These are phyloP conservation scores for Cephalotes varians DNA, from an alignment of 2,888 invertebrate genomes.

Conservation along the genomic window DNA sequence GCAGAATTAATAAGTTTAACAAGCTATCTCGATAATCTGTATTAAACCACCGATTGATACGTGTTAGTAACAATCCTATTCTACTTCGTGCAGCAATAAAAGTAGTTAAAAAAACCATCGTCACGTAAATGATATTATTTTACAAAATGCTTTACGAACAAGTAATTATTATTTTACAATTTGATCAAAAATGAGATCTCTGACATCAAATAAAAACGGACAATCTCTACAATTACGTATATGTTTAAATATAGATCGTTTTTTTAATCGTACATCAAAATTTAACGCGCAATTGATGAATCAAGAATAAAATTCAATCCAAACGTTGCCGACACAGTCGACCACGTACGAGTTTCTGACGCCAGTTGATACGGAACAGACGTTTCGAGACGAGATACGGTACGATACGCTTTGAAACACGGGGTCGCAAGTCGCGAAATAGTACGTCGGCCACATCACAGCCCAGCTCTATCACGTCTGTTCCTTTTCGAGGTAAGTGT, in stretches of 20 bases:
- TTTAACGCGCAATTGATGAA: not conserved
- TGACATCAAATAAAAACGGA: not conserved
- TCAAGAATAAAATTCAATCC: not conserved
- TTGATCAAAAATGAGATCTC: not conserved
- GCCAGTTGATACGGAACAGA: not conserved
- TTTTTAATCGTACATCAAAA: not conserved
- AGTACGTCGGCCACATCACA: slow-evolving; percentile 7
- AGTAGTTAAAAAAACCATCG: not conserved
- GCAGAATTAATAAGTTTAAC: slow-evolving; percentile 42
- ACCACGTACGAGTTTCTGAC: too few relatives aligned
- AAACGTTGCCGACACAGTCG: not conserved
- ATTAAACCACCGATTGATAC: slow-evolving; percentile 16
- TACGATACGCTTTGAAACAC: slow-evolving; percentile 2
- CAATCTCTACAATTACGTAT: not conserved
- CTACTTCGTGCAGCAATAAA: not conserved
- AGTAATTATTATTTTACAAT: not conserved
- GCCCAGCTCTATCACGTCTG: not conserved
- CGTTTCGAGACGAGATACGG: not conserved
- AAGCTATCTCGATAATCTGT: slow-evolving; percentile 1
- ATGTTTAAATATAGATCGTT: not conserved
- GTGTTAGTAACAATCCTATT: not conserved
- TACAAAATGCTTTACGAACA: not conserved
- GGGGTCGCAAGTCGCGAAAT: slow-evolving; percentile 8
- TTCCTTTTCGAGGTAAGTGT: slow-evolving; percentile 40
- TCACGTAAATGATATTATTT: not conserved